Conservation (phyloP, 2,888 invertebrate species). For the Thalpophila matura region DNA sequence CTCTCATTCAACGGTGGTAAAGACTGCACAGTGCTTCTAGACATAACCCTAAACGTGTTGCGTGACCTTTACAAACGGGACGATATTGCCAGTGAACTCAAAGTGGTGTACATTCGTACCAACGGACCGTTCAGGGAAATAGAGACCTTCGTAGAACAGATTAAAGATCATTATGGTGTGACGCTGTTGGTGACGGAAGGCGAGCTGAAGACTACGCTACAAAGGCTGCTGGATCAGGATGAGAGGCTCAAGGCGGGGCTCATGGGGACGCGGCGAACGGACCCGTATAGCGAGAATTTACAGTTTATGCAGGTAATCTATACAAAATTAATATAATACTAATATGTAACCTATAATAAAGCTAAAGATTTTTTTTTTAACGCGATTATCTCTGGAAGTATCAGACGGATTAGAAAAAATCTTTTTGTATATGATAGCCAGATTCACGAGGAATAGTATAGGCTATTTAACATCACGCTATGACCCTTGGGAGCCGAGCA, state of each 20-base stretch:
- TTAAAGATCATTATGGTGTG: constrained; percentile 93
- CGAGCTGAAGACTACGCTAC: constrained; percentile 94
- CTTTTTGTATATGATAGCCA: no score
- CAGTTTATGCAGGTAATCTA: constrained; percentile 93
- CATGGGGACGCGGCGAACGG: constrained; percentile 97
- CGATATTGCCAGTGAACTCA: constrained; percentile 85
- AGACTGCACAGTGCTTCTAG: constrained; percentile 98
- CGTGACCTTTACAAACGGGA: constrained; percentile 73
- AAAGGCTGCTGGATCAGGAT: constrained; percentile 90
- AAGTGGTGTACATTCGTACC: constrained; percentile 95
- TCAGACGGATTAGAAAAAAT: no score
- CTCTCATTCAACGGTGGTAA: constrained; percentile 99
- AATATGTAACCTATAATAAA: no score
- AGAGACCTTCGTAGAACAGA: constrained; percentile 95
- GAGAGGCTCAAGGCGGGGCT: constrained; percentile 94
- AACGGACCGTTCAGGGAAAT: constrained; percentile 96
- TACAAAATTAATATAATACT: no score
- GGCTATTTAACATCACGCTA: no score
- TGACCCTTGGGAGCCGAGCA: no score
- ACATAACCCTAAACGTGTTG: constrained; percentile 78
- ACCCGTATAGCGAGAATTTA: constrained; percentile 94
- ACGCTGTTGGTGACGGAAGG: constrained; percentile 92
- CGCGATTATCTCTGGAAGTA: no score
- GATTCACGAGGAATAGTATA: no score
- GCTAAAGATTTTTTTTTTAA: no score